A percentile compares a stretch with the other conserved stretches of the same genome.
These are phyloP conservation scores for Leptopilina drosophilae DNA, from an alignment of 2,888 invertebrate species.

Conservation along the genomic window DNA sequence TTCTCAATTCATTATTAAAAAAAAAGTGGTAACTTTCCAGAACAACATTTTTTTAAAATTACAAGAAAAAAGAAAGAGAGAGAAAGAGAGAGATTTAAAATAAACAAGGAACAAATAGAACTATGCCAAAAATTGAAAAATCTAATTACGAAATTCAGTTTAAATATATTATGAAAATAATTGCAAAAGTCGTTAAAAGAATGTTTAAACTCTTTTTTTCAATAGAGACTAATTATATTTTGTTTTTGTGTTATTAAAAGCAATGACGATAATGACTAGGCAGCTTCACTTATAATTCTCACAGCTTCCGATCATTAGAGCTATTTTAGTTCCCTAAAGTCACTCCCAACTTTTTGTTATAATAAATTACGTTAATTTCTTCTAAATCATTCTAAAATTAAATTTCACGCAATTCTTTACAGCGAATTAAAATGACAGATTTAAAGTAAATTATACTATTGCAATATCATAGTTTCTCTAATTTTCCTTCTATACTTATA, in stretches of 20 bases:
- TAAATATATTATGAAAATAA: not conserved
- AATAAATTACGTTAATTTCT: too few species aligned
- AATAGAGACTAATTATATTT: constrained; percentile 15
- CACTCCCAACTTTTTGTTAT: too few species aligned
- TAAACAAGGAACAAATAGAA: constrained; percentile 3
- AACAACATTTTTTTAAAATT: not conserved
- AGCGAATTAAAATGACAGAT: too few species aligned
- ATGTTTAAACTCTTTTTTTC: not conserved
- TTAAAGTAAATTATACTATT: too few species aligned
- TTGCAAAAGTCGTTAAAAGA: constrained; percentile 1
- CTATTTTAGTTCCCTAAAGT: constrained; percentile 9
- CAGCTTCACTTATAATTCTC: constrained; percentile 10
- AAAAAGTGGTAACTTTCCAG: too few species aligned
- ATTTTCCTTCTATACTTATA: too few species aligned
- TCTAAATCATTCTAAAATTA: too few species aligned
- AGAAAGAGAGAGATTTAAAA: not conserved
- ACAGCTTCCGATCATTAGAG: constrained; percentile 9
- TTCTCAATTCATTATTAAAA: too few species aligned
- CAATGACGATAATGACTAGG: constrained; percentile 30
- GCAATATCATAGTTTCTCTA: too few species aligned
- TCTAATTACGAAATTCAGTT: not conserved
- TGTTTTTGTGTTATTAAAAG: constrained; percentile 25
- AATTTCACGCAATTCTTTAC: too few species aligned
- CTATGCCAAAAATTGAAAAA: constrained; percentile 15
- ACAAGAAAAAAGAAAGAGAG: too few species aligned